phyloP scores from a whole-genome alignment of 2,797 vertebrate species.

The Austrolebias charrua region DNA sequence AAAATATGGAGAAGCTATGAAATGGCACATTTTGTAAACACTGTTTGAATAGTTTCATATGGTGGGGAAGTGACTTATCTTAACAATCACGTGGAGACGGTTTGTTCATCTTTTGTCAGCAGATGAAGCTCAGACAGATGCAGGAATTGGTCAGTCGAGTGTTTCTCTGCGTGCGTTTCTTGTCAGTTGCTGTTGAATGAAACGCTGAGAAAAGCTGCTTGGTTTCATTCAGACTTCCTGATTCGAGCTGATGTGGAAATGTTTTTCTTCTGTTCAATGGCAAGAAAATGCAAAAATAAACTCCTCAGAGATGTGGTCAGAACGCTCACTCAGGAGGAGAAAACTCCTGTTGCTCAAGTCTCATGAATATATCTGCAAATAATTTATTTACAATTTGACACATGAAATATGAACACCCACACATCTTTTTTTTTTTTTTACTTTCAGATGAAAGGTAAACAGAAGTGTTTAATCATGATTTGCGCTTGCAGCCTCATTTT shows the following conservation, averaged over 20 bases:
- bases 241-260: conserved; percentile 11
- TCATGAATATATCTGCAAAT: neutral
- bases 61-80: conserved; percentile 2
- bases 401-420: neutral
- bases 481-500: neutral
- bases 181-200: conserved; percentile 22
- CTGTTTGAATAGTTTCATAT: too few relatives aligned
- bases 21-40: too few relatives aligned
- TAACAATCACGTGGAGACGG: neutral
- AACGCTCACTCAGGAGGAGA: neutral
- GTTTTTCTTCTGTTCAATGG: conserved; percentile 23
- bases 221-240: conserved; percentile 18
- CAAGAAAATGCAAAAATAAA: conserved; percentile 35
- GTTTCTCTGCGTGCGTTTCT: conserved; percentile 24
- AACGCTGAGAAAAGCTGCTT: neutral
- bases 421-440: neutral
- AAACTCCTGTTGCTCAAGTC: neutral
- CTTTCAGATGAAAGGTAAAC: conserved; percentile 5
- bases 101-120: conserved; percentile 31
- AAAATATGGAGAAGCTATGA: neutral
- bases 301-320: conserved; percentile 3
- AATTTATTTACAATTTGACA: neutral
- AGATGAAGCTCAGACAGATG: conserved; percentile 32
- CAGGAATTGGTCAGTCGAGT: conserved; percentile 25
- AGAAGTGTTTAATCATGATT: conserved; percentile 9